Evolutionary conservation across 2,113 vertebrate genomes (phyloP).

Genomic region (Sporophila hypoxantha): DNA sequence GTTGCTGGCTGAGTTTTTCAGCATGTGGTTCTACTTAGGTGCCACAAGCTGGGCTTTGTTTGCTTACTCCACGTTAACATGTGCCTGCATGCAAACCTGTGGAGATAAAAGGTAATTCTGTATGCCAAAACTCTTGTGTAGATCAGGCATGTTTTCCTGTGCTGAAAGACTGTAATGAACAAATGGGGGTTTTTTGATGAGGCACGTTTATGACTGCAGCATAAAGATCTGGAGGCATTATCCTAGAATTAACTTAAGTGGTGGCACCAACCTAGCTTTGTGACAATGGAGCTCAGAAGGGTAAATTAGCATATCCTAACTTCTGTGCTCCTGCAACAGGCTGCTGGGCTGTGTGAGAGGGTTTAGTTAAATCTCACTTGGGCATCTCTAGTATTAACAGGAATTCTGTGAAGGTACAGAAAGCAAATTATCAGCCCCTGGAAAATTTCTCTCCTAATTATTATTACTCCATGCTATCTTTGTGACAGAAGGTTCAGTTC

Average conservation of each 20-base stretch:
- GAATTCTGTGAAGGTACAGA: not conserved
- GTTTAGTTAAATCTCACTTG: not conserved
- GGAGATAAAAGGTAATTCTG: conserved; percentile 33
- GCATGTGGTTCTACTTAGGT: conserved; percentile 47
- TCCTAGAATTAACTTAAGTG: not conserved
- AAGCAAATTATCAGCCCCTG: not conserved
- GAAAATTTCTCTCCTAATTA: not conserved
- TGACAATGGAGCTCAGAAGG: not conserved
- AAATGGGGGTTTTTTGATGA: not conserved
- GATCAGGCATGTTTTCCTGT: not conserved
- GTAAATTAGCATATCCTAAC: not conserved
- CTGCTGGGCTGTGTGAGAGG: not conserved
- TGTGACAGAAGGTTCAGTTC: not conserved
- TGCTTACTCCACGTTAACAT: conserved; percentile 23
- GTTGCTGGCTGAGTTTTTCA: not conserved
- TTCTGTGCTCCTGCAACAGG: not conserved
- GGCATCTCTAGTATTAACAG: not conserved
- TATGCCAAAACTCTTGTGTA: not conserved
- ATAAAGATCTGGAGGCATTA: not conserved
- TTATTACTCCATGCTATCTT: not conserved
- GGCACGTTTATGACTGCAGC: not conserved
- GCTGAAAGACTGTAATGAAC: not conserved
- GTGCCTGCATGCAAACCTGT: conserved; percentile 43
- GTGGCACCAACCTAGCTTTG: not conserved
- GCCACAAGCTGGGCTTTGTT: conserved; percentile 51